Evolutionary conservation across 1,140 invertebrate species (phyloP), one percentile per base, ranked within the genome.

Genomic region (Drosophila dunni): DNA sequence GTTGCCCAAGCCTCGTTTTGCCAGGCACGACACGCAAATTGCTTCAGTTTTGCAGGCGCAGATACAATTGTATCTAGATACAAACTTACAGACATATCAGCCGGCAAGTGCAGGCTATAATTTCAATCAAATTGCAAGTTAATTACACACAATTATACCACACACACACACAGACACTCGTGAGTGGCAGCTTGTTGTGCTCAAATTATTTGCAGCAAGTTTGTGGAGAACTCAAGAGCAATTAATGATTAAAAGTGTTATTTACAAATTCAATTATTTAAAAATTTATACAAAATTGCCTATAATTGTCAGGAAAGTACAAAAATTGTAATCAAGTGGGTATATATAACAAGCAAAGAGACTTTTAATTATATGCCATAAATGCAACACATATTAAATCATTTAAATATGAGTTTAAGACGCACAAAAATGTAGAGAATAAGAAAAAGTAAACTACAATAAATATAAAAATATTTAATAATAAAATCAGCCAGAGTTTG

Each of bases 71-170:
- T 44, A 63, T 44, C 17, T 58, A 13, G 20, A 44, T 2, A 29
- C 8, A 24, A 29, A 29, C 24, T 29, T 15, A 56, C 11, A 56
- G 11, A 33, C n/a, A 29, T 29, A 40, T 56, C 29, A 54, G 17
- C 29, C 38, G 15, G 63, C 38, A 34, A 68, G 42, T 81, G 61
- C 29, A 67, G 65, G 62, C 71, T 88, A 86, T 88, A 86, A 86
- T 86, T 86, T 86, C 84, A 86, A 86, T 86, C 83, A 88, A 88
- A 86, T 89, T 81, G 84, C 79, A 83, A 86, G 69, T 86, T 85
- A 85, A 85, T 86, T 86, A 79, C 83, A 83, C 79, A 79, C 83
- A 86, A 86, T 86, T 86, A 86, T 69, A 78, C 57, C 54, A 71
- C 61, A 34, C 53, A 63, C 46, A 33, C 9, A 46, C 15, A 13